Conservation (phyloP, 2,888 invertebrate species). For the Aproaerema taeniolella region DNA sequence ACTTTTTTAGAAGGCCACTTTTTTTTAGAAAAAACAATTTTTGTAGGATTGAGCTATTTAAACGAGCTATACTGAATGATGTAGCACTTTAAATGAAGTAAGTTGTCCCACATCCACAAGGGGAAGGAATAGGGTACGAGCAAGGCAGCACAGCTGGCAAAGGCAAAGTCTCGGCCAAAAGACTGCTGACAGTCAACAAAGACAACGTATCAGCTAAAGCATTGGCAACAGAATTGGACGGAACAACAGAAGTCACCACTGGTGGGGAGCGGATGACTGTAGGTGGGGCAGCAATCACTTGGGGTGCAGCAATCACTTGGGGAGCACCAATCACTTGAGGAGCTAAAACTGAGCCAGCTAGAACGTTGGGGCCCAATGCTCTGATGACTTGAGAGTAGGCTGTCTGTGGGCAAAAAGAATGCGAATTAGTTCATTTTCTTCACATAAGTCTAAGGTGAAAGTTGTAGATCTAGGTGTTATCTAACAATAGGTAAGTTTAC, state of each 20-base stretch:
- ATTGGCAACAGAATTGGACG: constrained; percentile 31
- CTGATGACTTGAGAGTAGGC: constrained; percentile 29
- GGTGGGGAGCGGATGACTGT: constrained; percentile 29
- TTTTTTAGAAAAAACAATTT: too few species aligned
- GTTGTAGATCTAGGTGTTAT: too few species aligned
- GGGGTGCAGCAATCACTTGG: constrained; percentile 15
- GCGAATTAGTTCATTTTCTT: too few species aligned
- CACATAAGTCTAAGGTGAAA: too few species aligned
- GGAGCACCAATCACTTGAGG: background rate
- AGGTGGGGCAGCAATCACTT: constrained; percentile 20
- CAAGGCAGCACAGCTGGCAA: constrained; percentile 20
- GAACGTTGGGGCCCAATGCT: constrained; percentile 1
- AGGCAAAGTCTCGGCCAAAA: constrained; percentile 49
- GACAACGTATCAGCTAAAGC: constrained; percentile 55
- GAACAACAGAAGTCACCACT: background rate
- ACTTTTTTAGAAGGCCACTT: too few species aligned
- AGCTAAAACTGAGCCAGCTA: background rate
- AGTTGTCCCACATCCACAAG: constrained; percentile 9
- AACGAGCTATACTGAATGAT: too few species aligned
- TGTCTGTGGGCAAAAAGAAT: constrained; percentile 30
- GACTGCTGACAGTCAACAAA: constrained; percentile 52
- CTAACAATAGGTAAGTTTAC: too few species aligned
- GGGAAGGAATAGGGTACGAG: too few species aligned
- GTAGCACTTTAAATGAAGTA: constrained; percentile 5
- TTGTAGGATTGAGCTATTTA: too few species aligned